phyloP scores from a whole-genome alignment of 2,888 invertebrate species.

The Nyleta sp. region DNA sequence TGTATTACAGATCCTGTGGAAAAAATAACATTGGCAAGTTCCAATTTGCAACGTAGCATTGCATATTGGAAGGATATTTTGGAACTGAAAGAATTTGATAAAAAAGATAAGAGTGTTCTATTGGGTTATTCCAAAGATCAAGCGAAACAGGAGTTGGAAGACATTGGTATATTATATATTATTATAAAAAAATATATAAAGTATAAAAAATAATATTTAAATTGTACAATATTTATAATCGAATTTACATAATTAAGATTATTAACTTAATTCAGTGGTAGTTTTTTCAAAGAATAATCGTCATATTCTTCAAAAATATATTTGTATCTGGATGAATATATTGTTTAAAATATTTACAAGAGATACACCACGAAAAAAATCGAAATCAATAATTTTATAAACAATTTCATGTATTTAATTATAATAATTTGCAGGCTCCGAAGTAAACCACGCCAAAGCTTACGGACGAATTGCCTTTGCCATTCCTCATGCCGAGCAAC shows the following conservation, averaged over 20 bases:
- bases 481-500: slow-evolving; percentile 90
- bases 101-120: slow-evolving; percentile 85
- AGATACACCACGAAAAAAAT: no score
- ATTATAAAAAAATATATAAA: not conserved
- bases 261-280: no score
- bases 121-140: slow-evolving; percentile 90
- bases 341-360: no score
- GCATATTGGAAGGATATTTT: slow-evolving; percentile 93
- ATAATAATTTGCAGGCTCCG: no score
- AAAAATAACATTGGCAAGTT: slow-evolving; percentile 91
- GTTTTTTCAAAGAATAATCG: no score
- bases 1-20: slow-evolving; percentile 88
- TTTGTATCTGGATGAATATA: no score
- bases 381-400: no score
- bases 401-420: no score
- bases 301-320: no score
- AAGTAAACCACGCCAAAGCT: slow-evolving; percentile 88
- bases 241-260: no score
- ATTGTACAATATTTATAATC: slow-evolving; percentile 27
- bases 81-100: slow-evolving; percentile 87
- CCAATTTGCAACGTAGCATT: slow-evolving; percentile 89
- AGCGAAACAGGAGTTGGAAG: slow-evolving; percentile 89
- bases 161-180: slow-evolving; percentile 85
- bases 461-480: slow-evolving; percentile 98
- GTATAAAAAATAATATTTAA: not conserved